phyloP scores from a whole-genome alignment of 1,140 invertebrate genomes.

The Apis florea region DNA sequence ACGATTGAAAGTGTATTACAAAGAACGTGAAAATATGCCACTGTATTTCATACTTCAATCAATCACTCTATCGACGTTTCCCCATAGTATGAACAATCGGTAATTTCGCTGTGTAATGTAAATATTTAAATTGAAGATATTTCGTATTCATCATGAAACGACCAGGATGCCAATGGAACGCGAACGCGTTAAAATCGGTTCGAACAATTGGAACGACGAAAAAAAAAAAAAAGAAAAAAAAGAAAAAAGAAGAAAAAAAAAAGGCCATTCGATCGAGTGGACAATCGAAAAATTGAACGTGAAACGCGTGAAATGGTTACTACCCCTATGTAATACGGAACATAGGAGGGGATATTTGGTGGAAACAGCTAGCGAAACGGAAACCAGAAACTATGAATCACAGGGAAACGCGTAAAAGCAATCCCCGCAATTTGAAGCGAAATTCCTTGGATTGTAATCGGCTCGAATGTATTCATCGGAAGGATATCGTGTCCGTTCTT shows the following conservation, averaged over 20 bases:
- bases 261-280: neutral
- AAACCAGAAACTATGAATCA: neutral
- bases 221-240: neutral
- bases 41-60: neutral
- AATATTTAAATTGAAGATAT: slow-evolving; percentile 32
- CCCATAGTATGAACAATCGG: neutral
- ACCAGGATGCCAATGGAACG: neutral
- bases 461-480: neutral
- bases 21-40: neutral
- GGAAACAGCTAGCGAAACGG: neutral
- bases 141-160: slow-evolving; percentile 1
- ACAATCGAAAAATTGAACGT: slow-evolving; percentile 13
- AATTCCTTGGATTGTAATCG: slow-evolving; percentile 1
- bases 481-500: slow-evolving; percentile 2
- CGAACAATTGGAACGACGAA: neutral
- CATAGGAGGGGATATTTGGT: neutral
- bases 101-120: slow-evolving; percentile 14
- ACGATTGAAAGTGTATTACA: neutral
- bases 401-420: neutral
- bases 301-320: slow-evolving; percentile 5
- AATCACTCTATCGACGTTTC: slow-evolving; percentile 3
- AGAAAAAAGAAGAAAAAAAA: neutral
- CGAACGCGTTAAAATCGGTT: neutral
- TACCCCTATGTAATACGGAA: neutral
- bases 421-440: neutral